Conservation (phyloP, 37 sponge, comb jelly and placozoan species). For the Halisarca cf. caerulea region DNA sequence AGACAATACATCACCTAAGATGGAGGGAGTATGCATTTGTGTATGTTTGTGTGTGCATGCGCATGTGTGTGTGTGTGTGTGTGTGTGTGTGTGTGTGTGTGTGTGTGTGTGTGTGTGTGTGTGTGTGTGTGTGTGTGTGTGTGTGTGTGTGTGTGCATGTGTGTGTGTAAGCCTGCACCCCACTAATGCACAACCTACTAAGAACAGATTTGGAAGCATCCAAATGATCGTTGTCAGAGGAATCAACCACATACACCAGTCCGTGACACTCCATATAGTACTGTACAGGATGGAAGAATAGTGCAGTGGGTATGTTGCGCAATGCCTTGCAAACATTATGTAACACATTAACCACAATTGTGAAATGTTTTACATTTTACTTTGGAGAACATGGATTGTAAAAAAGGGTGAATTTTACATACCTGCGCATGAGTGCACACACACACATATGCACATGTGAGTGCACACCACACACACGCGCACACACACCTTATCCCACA, state of each 20-base stretch:
- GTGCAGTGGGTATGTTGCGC: not conserved
- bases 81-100: slow-evolving; percentile 21
- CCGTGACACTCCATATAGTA: slow-evolving; percentile 94
- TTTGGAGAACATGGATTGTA: too few relatives aligned
- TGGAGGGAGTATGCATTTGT: not conserved
- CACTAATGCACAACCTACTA: not conserved
- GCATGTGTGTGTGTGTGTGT: not conserved
- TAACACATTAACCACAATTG: too few relatives aligned
- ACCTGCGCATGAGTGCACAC: too few relatives aligned
- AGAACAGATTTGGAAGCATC: slow-evolving; percentile 43
- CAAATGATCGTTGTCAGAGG: slow-evolving; percentile 74
- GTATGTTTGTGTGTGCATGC: not conserved
- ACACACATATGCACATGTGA: not conserved
- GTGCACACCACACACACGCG: not conserved
- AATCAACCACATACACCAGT: slow-evolving; percentile 91
- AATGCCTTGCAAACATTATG: too few relatives aligned
- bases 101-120: slow-evolving; percentile 2
- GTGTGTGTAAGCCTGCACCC: not conserved
- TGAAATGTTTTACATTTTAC: too few relatives aligned
- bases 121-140: slow-evolving; percentile 4
- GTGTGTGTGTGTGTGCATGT: not conserved
- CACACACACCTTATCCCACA: slow-evolving; percentile 88
- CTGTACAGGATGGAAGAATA: slow-evolving; percentile 27
- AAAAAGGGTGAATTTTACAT: not conserved
- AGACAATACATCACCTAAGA: slow-evolving; percentile 27